Evolutionary conservation across 2,113 vertebrate genomes (phyloP), one percentile per base, ranked within the genome.

Genomic region (Cyanocitta stelleri): DNA sequence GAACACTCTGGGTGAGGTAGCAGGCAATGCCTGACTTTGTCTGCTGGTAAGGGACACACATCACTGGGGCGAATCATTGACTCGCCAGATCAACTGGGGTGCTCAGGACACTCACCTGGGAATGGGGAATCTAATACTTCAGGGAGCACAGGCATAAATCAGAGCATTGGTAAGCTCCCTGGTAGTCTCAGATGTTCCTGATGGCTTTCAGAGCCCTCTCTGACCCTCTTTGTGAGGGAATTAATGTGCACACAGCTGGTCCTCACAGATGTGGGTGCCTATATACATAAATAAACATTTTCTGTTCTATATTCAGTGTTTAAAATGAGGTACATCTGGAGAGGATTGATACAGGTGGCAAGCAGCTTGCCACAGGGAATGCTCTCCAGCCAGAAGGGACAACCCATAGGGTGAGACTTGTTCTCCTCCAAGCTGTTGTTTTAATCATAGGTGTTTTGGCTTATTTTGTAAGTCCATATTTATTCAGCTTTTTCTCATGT

Each of bases 391-490:
- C 41, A 72, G 20, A 1, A 2, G 9, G 11, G 55, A 41, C 14
- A 75, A 13, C 5, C 29, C 18, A 10, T 23, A 16, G 32, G 11
- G 16, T 44, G 29, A 87, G 22, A 74, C 20, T 83, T 61, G 10
- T 56, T 90, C 71, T 84, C 18, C 52, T 67, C 24, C 55, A 94
- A 83, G 39, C 62, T 52, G 32, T 41, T 51, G 22, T 49, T 76
- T 89, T 79, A 71, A 46, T 52, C 1, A 1, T 35, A 64, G 44
- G 16, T 64, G 8, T 39, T 85, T 80, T 48, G 39, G 9, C 41
- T 84, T 88, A 51, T 81, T 95, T 90, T 86, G 61, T 26, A 77
- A 64, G 23, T 52, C 61, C 48, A 11, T 68, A 88, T 95, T 63
- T 86, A 21, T 59, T 91, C 72, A 62, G 9, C 21, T 29, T 89